Base-by-base conservation (phyloP, 2,797 vertebrate genomes). In the Enteromius paludinosus region DNA sequence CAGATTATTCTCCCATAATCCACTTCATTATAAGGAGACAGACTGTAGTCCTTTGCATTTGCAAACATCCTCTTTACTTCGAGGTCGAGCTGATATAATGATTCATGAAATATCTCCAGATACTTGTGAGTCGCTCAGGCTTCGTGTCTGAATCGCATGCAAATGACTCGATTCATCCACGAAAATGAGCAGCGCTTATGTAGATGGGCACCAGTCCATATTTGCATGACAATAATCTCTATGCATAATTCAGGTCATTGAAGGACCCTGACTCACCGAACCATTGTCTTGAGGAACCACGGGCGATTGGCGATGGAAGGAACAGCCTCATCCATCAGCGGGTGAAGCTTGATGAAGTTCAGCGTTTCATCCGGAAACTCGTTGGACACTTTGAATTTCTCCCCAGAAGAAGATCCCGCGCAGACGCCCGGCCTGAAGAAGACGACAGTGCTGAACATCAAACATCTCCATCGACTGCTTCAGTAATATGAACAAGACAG, bases 261-360 rank as follows among this genome's bases (percentile, higher is more conserved):
- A 30, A 62, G 25, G 59, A 62, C 59, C 30, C 49, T 20, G 12
- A 93, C 96, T 54, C 89, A 99, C 98, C 98, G 97, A 88, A 99
- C 98, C 98, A 99, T 99, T 0, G 98, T 99, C 90, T 98, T 97
- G 86, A 99, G 95, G 90, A 99, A 99, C 97, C 98, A 99, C 1
- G 98, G 98, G 81, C 95, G 95, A 92, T 98, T 97, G 78, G 96
- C 92, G 69, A 99, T 95, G 80, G 98, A 97, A 65, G 97, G 96
- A 65, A 98, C 97, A 0, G 98, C 97, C 91, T 99, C 98, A 0
- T 99, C 98, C 98, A 99, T 99, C 89, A 99, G 94, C 1, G 98
- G 97, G 90, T 99, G 98, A 61, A 97, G 96, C 95, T 99, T 99
- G 92, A 99, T 98, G 91, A 99, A 99, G 93, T 98, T 99, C 88